Evolutionary conservation across 2,113 vertebrate species (phyloP).

Genomic region (Benitochromis conjunctus): DNA sequence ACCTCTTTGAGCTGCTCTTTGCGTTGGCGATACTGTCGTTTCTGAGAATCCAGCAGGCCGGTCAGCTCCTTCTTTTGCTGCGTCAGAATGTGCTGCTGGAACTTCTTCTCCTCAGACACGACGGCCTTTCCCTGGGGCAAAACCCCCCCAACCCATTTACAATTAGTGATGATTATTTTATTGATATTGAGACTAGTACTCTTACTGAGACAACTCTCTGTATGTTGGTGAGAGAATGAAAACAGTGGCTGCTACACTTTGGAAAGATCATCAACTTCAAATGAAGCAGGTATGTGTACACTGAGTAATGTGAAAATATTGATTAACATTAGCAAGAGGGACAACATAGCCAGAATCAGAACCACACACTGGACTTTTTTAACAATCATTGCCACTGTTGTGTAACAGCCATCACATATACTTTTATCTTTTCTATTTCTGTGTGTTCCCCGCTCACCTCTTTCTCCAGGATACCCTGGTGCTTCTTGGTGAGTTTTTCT

Average conservation of each 20-base stretch:
- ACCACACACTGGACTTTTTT: not conserved
- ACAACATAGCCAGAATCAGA: not conserved
- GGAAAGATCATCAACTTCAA: not conserved
- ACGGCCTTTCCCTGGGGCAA: constrained; percentile 72
- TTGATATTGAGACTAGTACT: not conserved
- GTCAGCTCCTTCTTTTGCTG: constrained; percentile 92
- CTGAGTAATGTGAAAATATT: not conserved
- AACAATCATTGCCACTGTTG: not conserved
- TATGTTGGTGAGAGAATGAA: not conserved
- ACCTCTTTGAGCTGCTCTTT: constrained; percentile 94
- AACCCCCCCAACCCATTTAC: not conserved
- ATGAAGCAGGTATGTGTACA: not conserved
- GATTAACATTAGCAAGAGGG: not conserved
- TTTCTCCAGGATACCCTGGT: constrained; percentile 84
- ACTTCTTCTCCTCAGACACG: constrained; percentile 86
- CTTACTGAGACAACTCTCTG: not conserved
- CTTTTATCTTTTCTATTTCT: not conserved
- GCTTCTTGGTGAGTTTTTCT: constrained; percentile 84
- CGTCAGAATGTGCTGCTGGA: constrained; percentile 87
- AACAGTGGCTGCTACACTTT: not conserved
- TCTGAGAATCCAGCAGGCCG: constrained; percentile 82
- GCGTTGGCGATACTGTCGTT: constrained; percentile 86
- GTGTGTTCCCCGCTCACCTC: constrained; percentile 63
- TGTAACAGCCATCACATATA: not conserved
- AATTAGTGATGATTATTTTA: not conserved